Conservation (phyloP, 1,140 invertebrate species). For the Rhopalosiphum padi region DNA sequence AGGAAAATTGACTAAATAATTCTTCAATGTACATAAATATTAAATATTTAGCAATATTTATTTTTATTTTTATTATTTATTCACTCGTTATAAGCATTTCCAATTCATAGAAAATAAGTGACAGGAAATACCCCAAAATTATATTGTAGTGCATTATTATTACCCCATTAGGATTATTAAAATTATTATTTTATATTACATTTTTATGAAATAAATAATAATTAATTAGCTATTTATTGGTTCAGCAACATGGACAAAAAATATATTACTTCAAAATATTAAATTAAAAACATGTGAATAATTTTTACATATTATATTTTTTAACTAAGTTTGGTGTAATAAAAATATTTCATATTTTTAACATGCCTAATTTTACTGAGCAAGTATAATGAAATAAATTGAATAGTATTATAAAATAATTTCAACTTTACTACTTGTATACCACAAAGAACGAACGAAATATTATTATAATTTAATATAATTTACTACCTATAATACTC, state of each 20-base stretch:
- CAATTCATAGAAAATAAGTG: background rate
- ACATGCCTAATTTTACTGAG: background rate
- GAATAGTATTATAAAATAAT: background rate
- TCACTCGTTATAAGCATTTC: background rate
- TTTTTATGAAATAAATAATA: background rate
- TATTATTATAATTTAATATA: background rate
- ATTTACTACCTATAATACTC: background rate
- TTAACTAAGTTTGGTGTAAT: too few relatives aligned
- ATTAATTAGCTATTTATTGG: background rate
- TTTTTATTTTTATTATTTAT: background rate
- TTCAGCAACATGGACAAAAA: background rate
- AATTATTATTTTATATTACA: background rate
- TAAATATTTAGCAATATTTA: background rate
- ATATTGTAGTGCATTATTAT: background rate
- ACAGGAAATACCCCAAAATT: background rate
- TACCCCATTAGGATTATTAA: too few relatives aligned
- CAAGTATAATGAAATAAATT: background rate
- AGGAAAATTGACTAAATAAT: background rate
- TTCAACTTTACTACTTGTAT: background rate
- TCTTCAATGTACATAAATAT: background rate
- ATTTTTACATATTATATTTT: background rate
- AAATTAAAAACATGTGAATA: background rate
- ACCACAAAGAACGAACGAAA: background rate
- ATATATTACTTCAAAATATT: background rate
- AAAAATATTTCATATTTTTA: too few relatives aligned